Base-by-base conservation (phyloP, 1,140 invertebrate genomes). In the Ips nitidus region DNA sequence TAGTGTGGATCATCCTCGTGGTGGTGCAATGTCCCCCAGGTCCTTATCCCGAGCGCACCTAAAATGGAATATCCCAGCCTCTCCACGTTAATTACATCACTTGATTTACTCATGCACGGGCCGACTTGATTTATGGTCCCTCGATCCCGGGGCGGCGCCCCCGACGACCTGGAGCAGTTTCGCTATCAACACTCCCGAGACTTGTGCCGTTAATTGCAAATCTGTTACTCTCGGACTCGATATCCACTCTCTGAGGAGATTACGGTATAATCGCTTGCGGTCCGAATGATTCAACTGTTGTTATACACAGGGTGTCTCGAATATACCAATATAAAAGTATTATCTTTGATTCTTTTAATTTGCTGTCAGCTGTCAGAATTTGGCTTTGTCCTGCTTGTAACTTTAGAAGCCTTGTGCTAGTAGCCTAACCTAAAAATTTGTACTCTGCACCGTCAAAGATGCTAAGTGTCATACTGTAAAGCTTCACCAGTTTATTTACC, bases 111-210 rank as follows among this genome's bases (percentile, higher is more conserved):
- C 63, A 65, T 65, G 63, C 63, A 65, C 63, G 42, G 41, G 52
- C 42, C 63, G 43, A 56, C 39, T 56, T 65, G 63, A 65, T 65
- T 65, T 65, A 65, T 65, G 52, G 63, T 55, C 63, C 63, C 52
- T 42, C 8, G 39, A 42, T 55, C 41, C 52, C 63, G 41, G 4
- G 7, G 41, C 4, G 36, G 37, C 7, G 7, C 61, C 61, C 47
- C 36, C 47, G 59, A 62, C 45, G 63, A 65, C 53, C 53, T 43
- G 39, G 52, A 52, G 38, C 43, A 53, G 40, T 55, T 65, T 42
- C 63, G 52, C 65, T 67, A 67, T 67, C 65, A 67, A 67, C 65
- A 67, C 65, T 67, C 65, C 65, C 52, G 65, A 67, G 65, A 67
- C 65, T 22, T 40, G 36, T 60, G n/a, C 57, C 42, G 65, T 58